These are phyloP conservation scores for Philhelius pedissequus DNA, from an alignment of 2,888 invertebrate species.

Conservation along the genomic window DNA sequence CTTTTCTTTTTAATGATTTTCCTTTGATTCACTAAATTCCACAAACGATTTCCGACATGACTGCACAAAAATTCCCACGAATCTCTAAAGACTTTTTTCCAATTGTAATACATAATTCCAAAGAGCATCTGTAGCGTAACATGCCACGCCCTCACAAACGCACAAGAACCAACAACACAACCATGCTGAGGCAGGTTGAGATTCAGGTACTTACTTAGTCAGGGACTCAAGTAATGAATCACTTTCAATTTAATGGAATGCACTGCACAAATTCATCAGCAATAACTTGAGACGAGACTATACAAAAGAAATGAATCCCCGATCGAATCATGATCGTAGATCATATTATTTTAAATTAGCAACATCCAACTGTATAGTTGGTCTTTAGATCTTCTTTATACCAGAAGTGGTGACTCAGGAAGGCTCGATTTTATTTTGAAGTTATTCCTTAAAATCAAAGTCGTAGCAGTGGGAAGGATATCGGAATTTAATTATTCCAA, in stretches of 20 bases:
- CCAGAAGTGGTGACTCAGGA: constrained; percentile 38
- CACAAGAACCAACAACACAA: neutral
- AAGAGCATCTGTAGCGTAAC: neutral
- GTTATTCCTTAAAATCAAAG: neutral
- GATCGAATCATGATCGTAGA: constrained; percentile 33
- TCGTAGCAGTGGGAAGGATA: neutral
- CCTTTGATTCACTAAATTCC: neutral
- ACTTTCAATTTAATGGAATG: constrained; percentile 16
- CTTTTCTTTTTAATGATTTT: neutral
- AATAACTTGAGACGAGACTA: neutral
- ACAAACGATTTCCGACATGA: neutral
- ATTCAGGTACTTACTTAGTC: constrained; percentile 19
- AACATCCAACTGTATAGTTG: neutral
- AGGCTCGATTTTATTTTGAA: constrained; percentile 49
- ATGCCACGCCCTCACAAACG: constrained; percentile 27
- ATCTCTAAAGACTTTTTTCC: constrained; percentile 19
- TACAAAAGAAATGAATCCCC: constrained; percentile 5
- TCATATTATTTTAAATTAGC: constrained; percentile 20
- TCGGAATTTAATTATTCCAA: too few relatives aligned
- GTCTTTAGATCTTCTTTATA: neutral
- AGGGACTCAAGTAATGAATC: constrained; percentile 32
- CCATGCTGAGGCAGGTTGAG: neutral
- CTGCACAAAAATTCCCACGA: constrained; percentile 33
- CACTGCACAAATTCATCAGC: neutral
- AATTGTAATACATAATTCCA: constrained; percentile 26